Evolutionary conservation across 2,888 invertebrate genomes (phyloP), one percentile per base, ranked within the genome.

Genomic region (Leptarthrus brevirostris): DNA sequence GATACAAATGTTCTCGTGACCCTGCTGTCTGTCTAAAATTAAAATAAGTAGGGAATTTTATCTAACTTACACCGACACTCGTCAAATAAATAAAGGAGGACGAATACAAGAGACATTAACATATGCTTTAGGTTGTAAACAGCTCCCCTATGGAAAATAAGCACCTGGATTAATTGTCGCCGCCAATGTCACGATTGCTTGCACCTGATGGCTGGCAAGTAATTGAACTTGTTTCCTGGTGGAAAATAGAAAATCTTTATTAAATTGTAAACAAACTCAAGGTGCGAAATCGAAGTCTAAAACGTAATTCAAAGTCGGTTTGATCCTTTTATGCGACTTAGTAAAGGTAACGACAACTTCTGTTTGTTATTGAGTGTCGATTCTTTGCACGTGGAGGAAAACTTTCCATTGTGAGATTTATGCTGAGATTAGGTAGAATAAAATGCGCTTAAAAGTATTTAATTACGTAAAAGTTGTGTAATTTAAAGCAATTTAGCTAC

Each of bases 231-330:
- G 36, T 20, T 58, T 36, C 20, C 20, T 58, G 56, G 36, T 8
- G 4, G 18, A n/a, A 30, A 3, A 34, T 16, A 12, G 12, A 14
- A 58, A 34, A 36, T 16, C 20, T 36, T 58, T 58, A 34, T 34
- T 58, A 58, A 58, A 58, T 14, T 34, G 36, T 58, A 58, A 58
- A 58, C 58, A 58, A 30, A 58, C 12, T 58, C 58, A 36, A 36
- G 20, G 20, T 20, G 20, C 20, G 10, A 20, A 30, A 58, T 34
- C 2, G 3, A 36, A 30, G 3, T 30, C 6, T 56, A 2, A 12
- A 40, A 40, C 5, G 58, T 20, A 40, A 22, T 58, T 36, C 12
- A 58, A 58, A 18, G 22, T n/a, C 8, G 18, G 3, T 49, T 49
- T 40, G 40, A 12, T 12, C 30, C 8, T 30, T 6, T 30, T 6